Base-by-base conservation (phyloP, 2,797 vertebrate species). In the Staurois parvus region DNA sequence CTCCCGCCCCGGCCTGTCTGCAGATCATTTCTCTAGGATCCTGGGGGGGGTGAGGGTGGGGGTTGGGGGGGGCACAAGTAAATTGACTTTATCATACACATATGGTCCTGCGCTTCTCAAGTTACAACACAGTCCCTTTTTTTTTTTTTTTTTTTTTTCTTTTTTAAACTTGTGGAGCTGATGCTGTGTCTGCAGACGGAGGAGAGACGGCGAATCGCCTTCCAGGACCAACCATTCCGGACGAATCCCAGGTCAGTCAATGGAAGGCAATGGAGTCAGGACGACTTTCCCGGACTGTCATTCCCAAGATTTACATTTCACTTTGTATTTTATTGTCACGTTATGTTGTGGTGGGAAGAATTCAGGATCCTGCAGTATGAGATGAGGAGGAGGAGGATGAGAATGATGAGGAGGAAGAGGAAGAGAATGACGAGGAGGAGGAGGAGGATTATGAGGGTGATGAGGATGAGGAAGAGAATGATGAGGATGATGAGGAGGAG, bases 101-200 rank as follows among this genome's bases (percentile, higher is more conserved):
- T 91, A 91, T 88, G 91, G 91, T 89, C 89, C 89, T 92, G 90
- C 88, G 88, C 91, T 91, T 88, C 91, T 94, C 92, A 85, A 85
- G 90, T 94, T 93, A 93, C 92, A 94, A 88, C 88, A 79, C 89
- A 88, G 89, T 91, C 92, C 90, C 69, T 81, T 29, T 3, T 80
- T 48, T n/a, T 80, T 66, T 42, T 42, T 42, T 42, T 17, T 15
- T 45, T 45, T 45, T 17, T 45, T 15, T 45, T 45, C 15, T 17
- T 45, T 45, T 7, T 56, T 5, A 56, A 21, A 56, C 48, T 40
- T 2, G 72, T 81, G 62, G 66, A 72, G 30, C 72, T 52, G 13
- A 59, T 52, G 42, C 68, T 74, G 28, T 26, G 74, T 72, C 73
- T 76, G 59, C 42, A n/a, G 79, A 64, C 48, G 21, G 69, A 76